Evolutionary conservation across 1,140 invertebrate genomes (phyloP).

Genomic region (Cryptotermes secundus): DNA sequence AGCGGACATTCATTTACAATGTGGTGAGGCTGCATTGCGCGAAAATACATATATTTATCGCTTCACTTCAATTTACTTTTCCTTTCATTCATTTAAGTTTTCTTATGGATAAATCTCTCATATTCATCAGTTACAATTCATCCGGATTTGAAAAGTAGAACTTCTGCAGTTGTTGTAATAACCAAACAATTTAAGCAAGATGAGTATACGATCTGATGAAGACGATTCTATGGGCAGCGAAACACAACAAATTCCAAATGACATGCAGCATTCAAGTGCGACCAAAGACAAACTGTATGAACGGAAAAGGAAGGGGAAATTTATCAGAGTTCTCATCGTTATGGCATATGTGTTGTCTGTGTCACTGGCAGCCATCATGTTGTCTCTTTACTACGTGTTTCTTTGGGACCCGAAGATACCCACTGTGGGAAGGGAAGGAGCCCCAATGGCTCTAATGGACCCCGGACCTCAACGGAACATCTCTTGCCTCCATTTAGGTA

Average conservation of each 20-base stretch:
- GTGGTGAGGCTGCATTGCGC: neutral
- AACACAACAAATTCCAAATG: neutral
- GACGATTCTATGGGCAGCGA: neutral
- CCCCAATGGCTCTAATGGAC: neutral
- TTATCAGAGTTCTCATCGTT: constrained; percentile 73
- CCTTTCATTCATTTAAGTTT: neutral
- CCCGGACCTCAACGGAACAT: neutral
- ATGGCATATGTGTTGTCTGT: constrained; percentile 78
- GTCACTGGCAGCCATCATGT: constrained; percentile 72
- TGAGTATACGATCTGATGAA: neutral
- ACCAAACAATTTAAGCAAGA: neutral
- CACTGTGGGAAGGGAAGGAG: no score
- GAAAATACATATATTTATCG: neutral
- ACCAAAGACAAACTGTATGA: constrained; percentile 29
- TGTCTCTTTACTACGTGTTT: constrained; percentile 82
- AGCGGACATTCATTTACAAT: neutral
- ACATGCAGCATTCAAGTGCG: neutral
- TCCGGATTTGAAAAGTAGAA: neutral
- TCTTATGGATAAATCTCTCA: neutral
- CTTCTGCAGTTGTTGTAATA: no score
- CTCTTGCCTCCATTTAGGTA: neutral
- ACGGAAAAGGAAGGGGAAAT: constrained; percentile 51
- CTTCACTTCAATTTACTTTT: neutral
- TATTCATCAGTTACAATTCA: neutral
- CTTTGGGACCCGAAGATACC: constrained; percentile 70